Percentiles rank a stretch among this genome's conserved stretches.
Evolutionary conservation across 1,140 invertebrate genomes (phyloP).

Genomic region (Micrasema longulum): DNA sequence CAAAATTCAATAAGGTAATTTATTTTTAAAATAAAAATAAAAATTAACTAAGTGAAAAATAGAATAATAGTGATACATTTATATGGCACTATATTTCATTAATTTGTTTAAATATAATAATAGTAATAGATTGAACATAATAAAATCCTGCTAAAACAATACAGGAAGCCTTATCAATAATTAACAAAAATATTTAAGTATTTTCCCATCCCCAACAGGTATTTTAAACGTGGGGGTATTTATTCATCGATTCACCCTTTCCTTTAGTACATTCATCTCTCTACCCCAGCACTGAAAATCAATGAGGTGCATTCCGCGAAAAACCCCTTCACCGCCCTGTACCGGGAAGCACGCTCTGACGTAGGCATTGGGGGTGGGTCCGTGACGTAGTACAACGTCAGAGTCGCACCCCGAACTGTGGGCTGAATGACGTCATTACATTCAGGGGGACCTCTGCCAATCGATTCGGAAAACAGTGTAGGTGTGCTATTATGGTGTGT

Average conservation of each 20-base stretch:
- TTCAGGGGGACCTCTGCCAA: not conserved
- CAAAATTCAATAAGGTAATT: no score
- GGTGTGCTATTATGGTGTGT: not conserved
- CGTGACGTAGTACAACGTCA: conserved; percentile 38
- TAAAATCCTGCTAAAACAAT: no score
- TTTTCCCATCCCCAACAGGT: no score
- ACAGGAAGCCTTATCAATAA: no score
- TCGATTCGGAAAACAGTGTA: conserved; percentile 19
- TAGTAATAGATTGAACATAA: no score
- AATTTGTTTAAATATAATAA: no score
- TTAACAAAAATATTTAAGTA: no score
- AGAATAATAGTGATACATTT: no score
- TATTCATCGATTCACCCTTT: not conserved
- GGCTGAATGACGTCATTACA: conserved; percentile 30
- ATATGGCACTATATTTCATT: no score
- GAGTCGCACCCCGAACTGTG: conserved; percentile 31
- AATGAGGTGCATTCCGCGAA: conserved; percentile 2
- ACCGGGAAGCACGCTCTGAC: not conserved
- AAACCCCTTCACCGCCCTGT: conserved; percentile 5
- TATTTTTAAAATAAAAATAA: no score
- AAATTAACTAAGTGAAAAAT: no score
- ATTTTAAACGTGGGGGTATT: no score
- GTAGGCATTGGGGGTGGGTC: conserved; percentile 7
- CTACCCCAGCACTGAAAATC: not conserved
- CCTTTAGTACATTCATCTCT: not conserved